Conservation (phyloP, 2,888 invertebrate genomes). For the Apamea sordens region DNA sequence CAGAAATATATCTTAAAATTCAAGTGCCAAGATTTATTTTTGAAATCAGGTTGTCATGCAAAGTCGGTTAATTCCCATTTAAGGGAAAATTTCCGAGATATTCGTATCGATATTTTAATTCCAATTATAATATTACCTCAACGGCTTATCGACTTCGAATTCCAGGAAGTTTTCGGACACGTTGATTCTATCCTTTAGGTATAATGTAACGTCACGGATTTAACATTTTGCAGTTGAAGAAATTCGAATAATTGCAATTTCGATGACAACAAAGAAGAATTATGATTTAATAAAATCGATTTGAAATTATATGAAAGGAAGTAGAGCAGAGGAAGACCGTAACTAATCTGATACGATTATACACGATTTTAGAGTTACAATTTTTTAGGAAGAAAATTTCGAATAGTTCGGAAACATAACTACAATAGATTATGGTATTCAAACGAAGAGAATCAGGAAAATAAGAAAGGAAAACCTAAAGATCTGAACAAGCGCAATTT, state of each 20-base stretch:
- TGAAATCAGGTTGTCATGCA: conserved; percentile 10
- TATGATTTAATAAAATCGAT: conserved; percentile 43
- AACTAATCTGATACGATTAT: conserved; percentile 43
- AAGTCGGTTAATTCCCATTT: conserved; percentile 48
- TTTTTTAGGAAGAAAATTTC: background rate
- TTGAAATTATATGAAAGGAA: conserved; percentile 30
- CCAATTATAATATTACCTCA: conserved; percentile 83
- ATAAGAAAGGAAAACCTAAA: background rate
- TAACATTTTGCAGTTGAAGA: conserved; percentile 19
- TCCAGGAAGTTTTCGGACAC: conserved; percentile 64
- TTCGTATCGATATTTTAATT: conserved; percentile 86
- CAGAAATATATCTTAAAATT: conserved; percentile 62
- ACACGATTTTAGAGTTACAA: conserved; percentile 3
- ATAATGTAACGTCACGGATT: conserved; percentile 32
- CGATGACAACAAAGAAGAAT: conserved; percentile 30
- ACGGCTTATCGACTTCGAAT: conserved; percentile 75
- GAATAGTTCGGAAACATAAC: background rate
- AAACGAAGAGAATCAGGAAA: background rate
- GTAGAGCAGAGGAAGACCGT: conserved; percentile 19
- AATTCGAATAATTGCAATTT: conserved; percentile 34
- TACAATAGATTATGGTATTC: background rate
- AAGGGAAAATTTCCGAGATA: conserved; percentile 80
- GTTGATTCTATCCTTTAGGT: conserved; percentile 53
- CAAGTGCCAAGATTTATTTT: conserved; percentile 52
- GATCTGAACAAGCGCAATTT: background rate